Evolutionary conservation across 2,888 invertebrate species (phyloP), one percentile per base, ranked within the genome.

Genomic region (Argyra leucocephala): DNA sequence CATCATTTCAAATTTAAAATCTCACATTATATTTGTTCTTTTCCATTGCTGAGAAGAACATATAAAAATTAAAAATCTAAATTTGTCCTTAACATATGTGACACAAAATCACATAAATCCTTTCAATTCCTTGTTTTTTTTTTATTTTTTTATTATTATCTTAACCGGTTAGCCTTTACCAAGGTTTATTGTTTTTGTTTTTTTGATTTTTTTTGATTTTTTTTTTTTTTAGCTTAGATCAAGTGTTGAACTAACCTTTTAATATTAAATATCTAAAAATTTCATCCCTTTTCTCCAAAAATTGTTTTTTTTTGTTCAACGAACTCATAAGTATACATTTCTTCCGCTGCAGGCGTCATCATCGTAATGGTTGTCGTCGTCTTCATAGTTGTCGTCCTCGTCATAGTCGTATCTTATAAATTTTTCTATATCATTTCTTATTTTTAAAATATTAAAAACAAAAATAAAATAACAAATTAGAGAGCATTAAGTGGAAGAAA

Each of bases 61-160:
- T 18, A 48, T 2, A 48, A 48, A 48, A 48, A 48, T 48, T 48
- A 9, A 48, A 48, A 48, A 48, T 48, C 37, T 18, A 48, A 48
- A 15, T 48, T 48, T 48, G 48, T 48, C 48, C 15, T 48, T 48
- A 48, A 48, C 48, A 48, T 48, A 48, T 48, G 48, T 48, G 48
- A 48, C 48, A 48, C 48, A 48, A 48, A 48, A 48, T 48, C 48
- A 48, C 48, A 48, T 48, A 48, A 48, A 48, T 48, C 48, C 12
- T 31, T 31, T 31, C 10, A 31, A 31, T 5, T 31, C 31, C 31
- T n/a, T 31, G 31, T 31, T 31, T 31, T 48, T 18, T 18, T 18
- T 48, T 5, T 31, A 6, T 31, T 31, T 6, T 31, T 31, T 4
- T 6, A 31, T 10, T 6, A 31, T 6, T 31, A 31, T 6, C 12